Base-by-base conservation (phyloP, 2,113 vertebrate species). In the Alligator sinensis region DNA sequence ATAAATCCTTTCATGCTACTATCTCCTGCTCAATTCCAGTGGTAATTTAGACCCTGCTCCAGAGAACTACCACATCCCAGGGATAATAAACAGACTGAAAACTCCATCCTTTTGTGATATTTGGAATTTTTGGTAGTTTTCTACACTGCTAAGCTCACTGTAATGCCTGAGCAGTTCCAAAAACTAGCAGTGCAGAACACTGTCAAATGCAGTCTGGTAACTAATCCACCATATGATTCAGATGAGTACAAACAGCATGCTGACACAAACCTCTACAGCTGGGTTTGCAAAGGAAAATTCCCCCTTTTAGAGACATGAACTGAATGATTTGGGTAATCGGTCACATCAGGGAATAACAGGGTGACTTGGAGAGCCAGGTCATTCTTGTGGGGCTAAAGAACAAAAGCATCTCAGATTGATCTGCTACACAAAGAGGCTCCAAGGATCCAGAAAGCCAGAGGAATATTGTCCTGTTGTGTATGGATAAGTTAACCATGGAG, bases 221-320 rank as follows among this genome's bases (percentile, higher is more conserved):
- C 61, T 15, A 9, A 34, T 18, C 55, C 38, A 14, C 11, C 4
- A 0, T 0, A 0, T 0, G 0, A 9, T 83, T 59, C 1, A 0
- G 30, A 3, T 0, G 7, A 66, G 68, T 61, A 3, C 0, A 0
- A 61, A 28, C 27, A 2, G 4, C 6, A 15, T 0, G 6, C 1
- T 17, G 55, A 9, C 6, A 6, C 0, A 0, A 79, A 28, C 57
- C 5, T 5, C 75, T 6, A 19, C 9, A 19, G 61, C 30, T 64
- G 25, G 81, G 10, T 3, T 61, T 10, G 6, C 77, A 30, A 72
- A 38, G 61, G 59, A 87, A 34, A 17, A 2, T 54, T 17, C 34
- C 58, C 30, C 0, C 7, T 17, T 28, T 13, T 30, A 15, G 55
- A 6, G 9, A 1, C 66, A 34, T 0, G 17, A 38, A 7, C 0